Base-by-base conservation (phyloP, 2,888 invertebrate genomes). In the Embidobia sp. region DNA sequence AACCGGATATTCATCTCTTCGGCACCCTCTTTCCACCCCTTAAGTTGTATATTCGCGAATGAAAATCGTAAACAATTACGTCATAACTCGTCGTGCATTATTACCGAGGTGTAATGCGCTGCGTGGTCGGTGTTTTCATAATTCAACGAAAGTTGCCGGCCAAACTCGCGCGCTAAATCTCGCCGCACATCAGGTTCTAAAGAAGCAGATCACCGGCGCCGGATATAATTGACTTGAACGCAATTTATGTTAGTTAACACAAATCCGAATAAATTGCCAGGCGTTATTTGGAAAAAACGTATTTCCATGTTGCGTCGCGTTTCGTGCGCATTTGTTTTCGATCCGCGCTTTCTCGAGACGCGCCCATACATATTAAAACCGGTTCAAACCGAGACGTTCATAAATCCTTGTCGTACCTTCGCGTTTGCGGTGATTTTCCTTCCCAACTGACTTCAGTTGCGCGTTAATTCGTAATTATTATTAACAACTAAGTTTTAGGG, bases 391-490 rank as follows among this genome's bases (percentile, higher is more conserved):
- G 42, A 63, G 72, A 61, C 73, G 77, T 82, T 81, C 80, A 85
- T 87, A 87, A 88, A 87, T 88, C 84, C 86, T 85, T 86, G 82
- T 85, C 86, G 81, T 86, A 86, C 85, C 85, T 87, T 84, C 82
- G 85, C 80, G 82, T 87, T 87, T 87, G 84, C 82, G 84, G 83
- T 85, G 85, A 86, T 88, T 88, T 88, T 85, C 86, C 87, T 87
- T 85, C 87, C 82, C 83, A 48, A 64, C 80, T 70, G 83, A 85
- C 81, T 85, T 85, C 85, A 82, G 80, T 79, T 81, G 82, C 79
- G 82, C 83, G 84, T 86, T 88, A 86, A 88, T 88, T 85, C 84
- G 82, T 87, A 86, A 88, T 88, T 87, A 87, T 87, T 88, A 88
- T 88, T 88, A 88, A 88, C 85, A 87, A 86, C 85, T 4, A 6